These are phyloP conservation scores for Drosophila kurseongensis DNA, from an alignment of 1,140 invertebrate species.

Conservation along the genomic window DNA sequence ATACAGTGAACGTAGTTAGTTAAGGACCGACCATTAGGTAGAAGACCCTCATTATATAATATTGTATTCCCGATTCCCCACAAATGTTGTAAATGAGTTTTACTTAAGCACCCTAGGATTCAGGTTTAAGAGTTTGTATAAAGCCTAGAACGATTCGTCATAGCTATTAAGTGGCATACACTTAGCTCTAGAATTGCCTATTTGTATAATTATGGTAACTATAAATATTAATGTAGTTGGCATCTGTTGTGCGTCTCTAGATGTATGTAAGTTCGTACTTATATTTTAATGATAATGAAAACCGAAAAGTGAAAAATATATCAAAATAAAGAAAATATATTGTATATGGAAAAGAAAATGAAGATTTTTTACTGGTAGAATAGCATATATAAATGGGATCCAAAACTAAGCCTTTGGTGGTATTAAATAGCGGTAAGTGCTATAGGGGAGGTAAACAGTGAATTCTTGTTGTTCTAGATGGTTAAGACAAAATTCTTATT, in stretches of 20 bases:
- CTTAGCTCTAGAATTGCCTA: slow-evolving; percentile 30
- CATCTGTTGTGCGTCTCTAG: slow-evolving; percentile 71
- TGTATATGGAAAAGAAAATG: slow-evolving; percentile 58
- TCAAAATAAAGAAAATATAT: slow-evolving; percentile 49
- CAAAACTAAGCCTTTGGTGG: background rate
- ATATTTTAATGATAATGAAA: slow-evolving; percentile 71
- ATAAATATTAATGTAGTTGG: slow-evolving; percentile 59
- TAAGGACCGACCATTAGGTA: slow-evolving; percentile 60
- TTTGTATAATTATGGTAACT: slow-evolving; percentile 39
- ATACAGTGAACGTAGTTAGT: slow-evolving; percentile 83
- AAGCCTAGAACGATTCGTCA: slow-evolving; percentile 76
- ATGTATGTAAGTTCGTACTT: slow-evolving; percentile 70
- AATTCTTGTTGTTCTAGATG: too few relatives aligned
- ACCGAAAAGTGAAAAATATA: slow-evolving; percentile 43
- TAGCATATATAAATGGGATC: background rate
- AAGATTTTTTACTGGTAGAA: background rate
- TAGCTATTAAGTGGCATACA: slow-evolving; percentile 56
- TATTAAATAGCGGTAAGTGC: too few relatives aligned
- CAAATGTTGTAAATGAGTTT: slow-evolving; percentile 59
- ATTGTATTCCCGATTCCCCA: slow-evolving; percentile 9
- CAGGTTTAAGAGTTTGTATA: slow-evolving; percentile 66
- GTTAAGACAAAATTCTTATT: too few relatives aligned
- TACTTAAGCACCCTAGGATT: slow-evolving; percentile 49
- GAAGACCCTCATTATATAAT: slow-evolving; percentile 22
- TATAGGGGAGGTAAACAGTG: too few relatives aligned